Evolutionary conservation across 2,888 invertebrate genomes (phyloP).

Genomic region (Agonopterix heracliana): DNA sequence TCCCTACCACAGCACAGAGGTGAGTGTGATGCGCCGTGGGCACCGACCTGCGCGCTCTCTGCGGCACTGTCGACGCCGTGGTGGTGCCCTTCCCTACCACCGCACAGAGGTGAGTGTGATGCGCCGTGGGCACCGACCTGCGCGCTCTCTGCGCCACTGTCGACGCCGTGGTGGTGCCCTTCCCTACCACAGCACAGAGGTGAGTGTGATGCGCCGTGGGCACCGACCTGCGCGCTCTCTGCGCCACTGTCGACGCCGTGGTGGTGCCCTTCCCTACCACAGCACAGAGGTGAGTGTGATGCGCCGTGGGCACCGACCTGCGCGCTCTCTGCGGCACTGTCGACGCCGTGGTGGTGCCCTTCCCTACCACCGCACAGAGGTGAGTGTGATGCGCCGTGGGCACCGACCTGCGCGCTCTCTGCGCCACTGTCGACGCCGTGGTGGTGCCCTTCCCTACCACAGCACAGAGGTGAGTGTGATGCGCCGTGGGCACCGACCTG

Average conservation of each 20-base stretch:
- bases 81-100: slow-evolving; percentile 84
- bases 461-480: slow-evolving; percentile 80
- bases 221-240: slow-evolving; percentile 83
- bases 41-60: slow-evolving; percentile 83
- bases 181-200: slow-evolving; percentile 85
- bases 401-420: slow-evolving; percentile 83
- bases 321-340: slow-evolving; percentile 89
- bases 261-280: slow-evolving; percentile 84
- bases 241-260: slow-evolving; percentile 90
- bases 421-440: slow-evolving; percentile 90
- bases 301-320: slow-evolving; percentile 88
- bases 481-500: slow-evolving; percentile 88
- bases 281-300: slow-evolving; percentile 80
- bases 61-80: slow-evolving; percentile 90
- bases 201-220: slow-evolving; percentile 84
- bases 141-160: slow-evolving; percentile 89
- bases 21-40: slow-evolving; percentile 84
- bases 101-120: slow-evolving; percentile 80
- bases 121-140: slow-evolving; percentile 88
- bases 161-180: slow-evolving; percentile 85
- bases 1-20: slow-evolving; percentile 85
- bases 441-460: slow-evolving; percentile 84
- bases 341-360: slow-evolving; percentile 85
- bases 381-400: slow-evolving; percentile 84
- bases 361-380: slow-evolving; percentile 85